Conservation (phyloP, 2,113 vertebrate genomes). For the Papio anubis region DNA sequence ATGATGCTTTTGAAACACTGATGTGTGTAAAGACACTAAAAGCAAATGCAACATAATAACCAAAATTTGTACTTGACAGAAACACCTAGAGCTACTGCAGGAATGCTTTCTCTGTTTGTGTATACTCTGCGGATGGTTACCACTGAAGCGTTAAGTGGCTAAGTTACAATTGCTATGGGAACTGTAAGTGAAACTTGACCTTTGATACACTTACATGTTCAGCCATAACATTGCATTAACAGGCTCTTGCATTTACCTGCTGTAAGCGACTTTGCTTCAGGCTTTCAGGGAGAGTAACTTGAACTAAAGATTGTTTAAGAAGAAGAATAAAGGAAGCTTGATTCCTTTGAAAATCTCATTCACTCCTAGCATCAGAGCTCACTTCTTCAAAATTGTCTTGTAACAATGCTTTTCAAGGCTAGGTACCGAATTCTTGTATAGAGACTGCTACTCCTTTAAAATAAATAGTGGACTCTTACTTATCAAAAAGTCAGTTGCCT, state of each 20-base stretch:
- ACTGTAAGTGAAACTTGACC: conserved; percentile 31
- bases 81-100: background rate
- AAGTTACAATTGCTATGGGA: background rate
- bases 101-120: background rate
- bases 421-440: background rate
- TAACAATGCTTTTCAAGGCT: background rate
- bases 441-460: background rate
- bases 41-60: background rate
- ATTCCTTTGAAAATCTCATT: background rate
- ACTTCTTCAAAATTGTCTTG: background rate
- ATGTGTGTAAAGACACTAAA: background rate
- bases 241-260: background rate
- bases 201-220: conserved; percentile 15
- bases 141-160: background rate
- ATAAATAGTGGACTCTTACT: background rate
- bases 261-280: conserved; percentile 5
- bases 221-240: background rate
- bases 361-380: background rate
- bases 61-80: background rate
- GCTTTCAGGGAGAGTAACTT: background rate
- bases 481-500: background rate
- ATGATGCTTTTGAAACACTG: background rate
- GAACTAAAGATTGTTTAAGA: background rate
- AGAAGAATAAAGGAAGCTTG: background rate
- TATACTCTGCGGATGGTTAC: background rate